Base-by-base conservation (phyloP, 2,797 vertebrate genomes). In the Cossypha polioptera region DNA sequence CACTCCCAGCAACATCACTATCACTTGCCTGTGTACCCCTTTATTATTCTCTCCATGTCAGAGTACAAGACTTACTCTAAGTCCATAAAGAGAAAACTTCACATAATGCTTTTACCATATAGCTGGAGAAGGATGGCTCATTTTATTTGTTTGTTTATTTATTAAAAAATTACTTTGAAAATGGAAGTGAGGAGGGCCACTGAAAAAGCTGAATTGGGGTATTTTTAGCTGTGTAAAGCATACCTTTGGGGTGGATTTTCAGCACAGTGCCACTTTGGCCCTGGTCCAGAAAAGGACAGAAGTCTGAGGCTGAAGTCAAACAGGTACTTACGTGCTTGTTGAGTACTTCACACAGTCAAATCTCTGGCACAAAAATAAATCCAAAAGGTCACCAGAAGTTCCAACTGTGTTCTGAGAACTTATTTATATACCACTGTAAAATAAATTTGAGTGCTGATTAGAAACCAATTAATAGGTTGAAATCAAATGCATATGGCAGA, bases 311-410 rank as follows among this genome's bases (percentile, higher is more conserved):
- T 79, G 45, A 79, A 48, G 16, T 38, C 68, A 53, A 85, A 43
- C 9, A 43, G 3, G 1, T 14, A 16, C 31, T 69, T 58, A 16
- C 0, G 2, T 36, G 35, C 35, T 36, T 36, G 35, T 36, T 36
- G 35, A 36, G 35, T 36, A 36, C 35, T 36, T 36, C 35, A 36
- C 35, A 17, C 40, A 47, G 55, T 17, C 38, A 86, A 20, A 54
- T 53, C 15, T 51, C 40, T 0, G 0, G 7, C 10, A 12, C 36
- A 61, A 74, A 85, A 68, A 31, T 9, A 72, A 18, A 25, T 43
- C 5, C 15, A 17, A 79, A 68, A 72, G 20, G 4, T 58, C 45
- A 29, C 15, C 10, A 40, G 16, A 36, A 75, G 19, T 65, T 88
- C 50, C 57, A 91, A 0, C 18, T 45, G 16, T 58, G 28, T 42